phyloP scores from a whole-genome alignment of 1,140 invertebrate genomes.

The Gonioctena quinquepunctata region DNA sequence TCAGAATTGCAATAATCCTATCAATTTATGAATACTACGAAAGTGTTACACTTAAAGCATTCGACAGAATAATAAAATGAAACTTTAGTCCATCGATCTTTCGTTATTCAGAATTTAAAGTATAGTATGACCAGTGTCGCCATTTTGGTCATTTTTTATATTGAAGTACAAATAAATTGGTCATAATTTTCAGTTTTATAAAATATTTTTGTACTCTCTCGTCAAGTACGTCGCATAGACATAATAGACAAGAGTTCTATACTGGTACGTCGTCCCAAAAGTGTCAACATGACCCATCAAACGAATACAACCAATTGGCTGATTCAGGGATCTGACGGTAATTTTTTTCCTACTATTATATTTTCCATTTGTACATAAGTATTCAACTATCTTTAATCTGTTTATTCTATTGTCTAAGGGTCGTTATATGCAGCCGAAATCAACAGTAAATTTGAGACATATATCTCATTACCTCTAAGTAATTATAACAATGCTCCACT shows the following conservation, averaged over 20 bases:
- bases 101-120: conserved; percentile 44
- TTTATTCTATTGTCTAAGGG: neutral
- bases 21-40: conserved; percentile 21
- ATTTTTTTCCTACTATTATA: conserved; percentile 48
- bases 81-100: conserved; percentile 31
- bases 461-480: too few relatives aligned
- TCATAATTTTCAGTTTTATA: neutral
- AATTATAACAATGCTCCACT: too few relatives aligned
- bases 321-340: conserved; percentile 69
- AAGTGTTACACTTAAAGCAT: conserved; percentile 34
- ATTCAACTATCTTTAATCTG: neutral
- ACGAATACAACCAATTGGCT: conserved; percentile 67
- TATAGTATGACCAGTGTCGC: conserved; percentile 60
- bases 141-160: conserved; percentile 59
- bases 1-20: conserved; percentile 28
- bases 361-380: neutral
- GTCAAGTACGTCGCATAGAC: too few relatives aligned
- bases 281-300: conserved; percentile 61
- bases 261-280: neutral
- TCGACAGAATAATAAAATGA: conserved; percentile 26
- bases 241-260: neutral
- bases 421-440: neutral
- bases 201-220: neutral
- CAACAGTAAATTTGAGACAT: neutral
- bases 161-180: conserved; percentile 26